Evolutionary conservation across 2,888 invertebrate species (phyloP).

Genomic region (Chydorus sphaericus): DNA sequence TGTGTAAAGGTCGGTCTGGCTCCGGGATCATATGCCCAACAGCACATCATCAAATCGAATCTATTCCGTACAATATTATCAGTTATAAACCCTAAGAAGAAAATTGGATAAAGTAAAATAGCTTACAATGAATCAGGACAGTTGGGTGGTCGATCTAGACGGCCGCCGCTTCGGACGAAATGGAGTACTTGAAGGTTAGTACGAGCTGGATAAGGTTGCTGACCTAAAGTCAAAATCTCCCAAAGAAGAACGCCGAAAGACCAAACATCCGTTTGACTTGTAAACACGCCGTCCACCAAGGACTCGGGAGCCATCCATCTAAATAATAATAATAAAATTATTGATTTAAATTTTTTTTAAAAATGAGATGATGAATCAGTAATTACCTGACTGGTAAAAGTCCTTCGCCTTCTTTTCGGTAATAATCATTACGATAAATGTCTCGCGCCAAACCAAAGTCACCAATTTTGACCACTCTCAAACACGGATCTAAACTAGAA

Average conservation of each 20-base stretch:
- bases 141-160: conserved; percentile 62
- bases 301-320: conserved; percentile 97
- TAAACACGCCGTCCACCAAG: conserved; percentile 86
- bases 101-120: conserved; percentile 11
- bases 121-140: conserved; percentile 68
- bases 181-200: conserved; percentile 83
- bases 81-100: background rate
- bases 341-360: background rate
- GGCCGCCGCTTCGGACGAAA: conserved; percentile 74
- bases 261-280: conserved; percentile 95
- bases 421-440: conserved; percentile 94
- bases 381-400: conserved; percentile 64
- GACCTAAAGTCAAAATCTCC: conserved; percentile 93
- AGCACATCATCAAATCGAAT: conserved; percentile 67
- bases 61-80: conserved; percentile 31
- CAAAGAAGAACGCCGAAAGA: conserved; percentile 81
- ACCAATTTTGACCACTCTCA: conserved; percentile 82
- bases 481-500: conserved; percentile 47
- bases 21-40: conserved; percentile 74
- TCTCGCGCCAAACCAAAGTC: conserved; percentile 95
- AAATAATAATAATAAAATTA: background rate
- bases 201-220: conserved; percentile 89
- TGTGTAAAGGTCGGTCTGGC: conserved; percentile 73
- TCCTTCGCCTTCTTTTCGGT: conserved; percentile 80
- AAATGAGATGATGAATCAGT: background rate